A percentile compares a stretch with the other conserved stretches of the same genome.
Evolutionary conservation across 2,113 vertebrate genomes (phyloP).

Genomic region (Puma concolor): DNA sequence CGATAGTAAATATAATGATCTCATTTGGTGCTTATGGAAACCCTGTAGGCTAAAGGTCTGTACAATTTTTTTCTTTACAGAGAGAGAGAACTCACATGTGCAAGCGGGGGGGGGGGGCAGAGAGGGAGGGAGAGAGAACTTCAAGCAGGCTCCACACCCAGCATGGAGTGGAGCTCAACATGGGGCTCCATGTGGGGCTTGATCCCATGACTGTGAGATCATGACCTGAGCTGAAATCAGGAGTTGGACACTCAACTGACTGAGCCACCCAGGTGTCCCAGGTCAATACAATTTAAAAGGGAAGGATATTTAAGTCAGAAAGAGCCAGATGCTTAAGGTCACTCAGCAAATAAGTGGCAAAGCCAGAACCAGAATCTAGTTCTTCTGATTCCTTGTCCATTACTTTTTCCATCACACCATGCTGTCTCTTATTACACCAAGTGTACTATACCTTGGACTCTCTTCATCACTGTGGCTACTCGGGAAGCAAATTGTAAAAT

Average conservation of each 20-base stretch:
- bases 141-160: too few species aligned
- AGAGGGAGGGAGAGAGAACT: too few species aligned
- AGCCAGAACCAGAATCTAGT: not conserved
- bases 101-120: too few species aligned
- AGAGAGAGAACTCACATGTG: too few species aligned
- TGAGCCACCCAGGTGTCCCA: not conserved
- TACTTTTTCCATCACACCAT: not conserved
- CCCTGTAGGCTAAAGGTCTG: not conserved
- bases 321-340: not conserved
- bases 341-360: not conserved
- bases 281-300: not conserved
- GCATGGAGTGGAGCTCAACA: too few species aligned
- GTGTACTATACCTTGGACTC: not conserved
- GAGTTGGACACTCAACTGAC: too few species aligned
- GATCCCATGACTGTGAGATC: too few species aligned
- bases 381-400: not conserved
- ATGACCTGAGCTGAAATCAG: too few species aligned
- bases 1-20: constrained; percentile 14
- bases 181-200: too few species aligned
- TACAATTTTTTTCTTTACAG: not conserved
- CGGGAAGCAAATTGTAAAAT: not conserved
- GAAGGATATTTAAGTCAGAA: not conserved
- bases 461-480: not conserved
- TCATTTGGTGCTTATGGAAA: not conserved
- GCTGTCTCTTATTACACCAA: not conserved